Evolutionary conservation across 2,113 vertebrate species (phyloP), one percentile per base, ranked within the genome.

Genomic region (Trochalopteron elliotii): DNA sequence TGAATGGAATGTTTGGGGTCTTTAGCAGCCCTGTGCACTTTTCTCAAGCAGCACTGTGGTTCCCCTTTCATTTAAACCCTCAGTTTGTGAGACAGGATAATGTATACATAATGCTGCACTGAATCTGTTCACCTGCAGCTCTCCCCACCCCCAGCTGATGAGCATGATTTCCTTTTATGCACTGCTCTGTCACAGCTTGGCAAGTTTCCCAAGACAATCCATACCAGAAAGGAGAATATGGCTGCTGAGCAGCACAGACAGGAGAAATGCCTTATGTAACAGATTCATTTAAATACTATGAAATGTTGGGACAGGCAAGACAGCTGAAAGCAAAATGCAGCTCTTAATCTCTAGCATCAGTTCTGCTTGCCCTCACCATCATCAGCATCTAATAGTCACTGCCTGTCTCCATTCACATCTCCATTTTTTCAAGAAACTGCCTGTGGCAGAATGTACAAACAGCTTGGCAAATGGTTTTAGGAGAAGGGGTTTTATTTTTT

Each of bases 111-210:
- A 42, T 87, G 70, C 74, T 72, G 74, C 84, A 39, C 67, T 74
- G 82, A 59, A 55, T 83, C 78, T 67, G 30, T 88, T 97, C 90
- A 96, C 90, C 95, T 97, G 95, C 87, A 83, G 82, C 71, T 86
- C 69, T 93, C 94, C 93, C 91, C 71, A 78, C 94, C 93, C 92
- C 90, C 90, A 88, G 35, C 11, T 74, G 60, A 79, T n/a, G 84
- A 96, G 79, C 90, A 30, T 74, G 78, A 90, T 94, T 95, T 94
- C 84, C 90, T 94, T 96, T 93, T 82, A 95, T 94, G 91, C 89
- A 42, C 50, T 90, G 82, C 90, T 93, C 82, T 96, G 93, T 95
- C 92, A 97, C 94, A 95, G 85, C 92, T 95, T 96, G 93, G 95
- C 94, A 95, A 91, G 63, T 25, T 96, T 96, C 95, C 93, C 93